A percentile compares a stretch with the other conserved stretches of the same genome.
These are phyloP conservation scores for Plagodis pulveraria DNA, from an alignment of 2,888 invertebrate species.

Conservation along the genomic window DNA sequence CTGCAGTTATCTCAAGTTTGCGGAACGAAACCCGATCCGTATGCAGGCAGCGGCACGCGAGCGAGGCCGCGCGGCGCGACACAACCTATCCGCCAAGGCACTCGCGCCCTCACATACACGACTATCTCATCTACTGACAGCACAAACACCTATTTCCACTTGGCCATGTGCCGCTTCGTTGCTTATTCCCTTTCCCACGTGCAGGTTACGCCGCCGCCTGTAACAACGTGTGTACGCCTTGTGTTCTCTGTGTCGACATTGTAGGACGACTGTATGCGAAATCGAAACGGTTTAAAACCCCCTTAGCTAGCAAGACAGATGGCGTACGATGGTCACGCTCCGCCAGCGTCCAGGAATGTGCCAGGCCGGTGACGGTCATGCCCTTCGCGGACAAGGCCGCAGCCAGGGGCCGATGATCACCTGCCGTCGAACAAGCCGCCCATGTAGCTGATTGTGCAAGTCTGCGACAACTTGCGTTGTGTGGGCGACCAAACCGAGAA, in stretches of 20 bases:
- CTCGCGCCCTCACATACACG: constrained; percentile 34
- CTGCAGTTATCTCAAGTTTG: constrained; percentile 78
- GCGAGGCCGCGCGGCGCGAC: constrained; percentile 60
- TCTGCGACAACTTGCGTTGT: constrained; percentile 57
- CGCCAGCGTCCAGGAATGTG: constrained; percentile 45
- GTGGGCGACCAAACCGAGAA: constrained; percentile 69
- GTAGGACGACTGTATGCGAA: too few species aligned
- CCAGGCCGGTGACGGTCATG: constrained; percentile 29
- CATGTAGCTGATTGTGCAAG: constrained; percentile 65
- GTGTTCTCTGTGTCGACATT: too few species aligned
- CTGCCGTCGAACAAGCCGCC: constrained; percentile 51
- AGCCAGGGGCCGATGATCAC: constrained; percentile 51
- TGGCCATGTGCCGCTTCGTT: constrained; percentile 36
- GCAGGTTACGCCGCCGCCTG: not conserved
- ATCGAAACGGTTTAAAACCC: too few species aligned
- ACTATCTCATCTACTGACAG: constrained; percentile 32
- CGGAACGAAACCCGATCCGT: constrained; percentile 81
- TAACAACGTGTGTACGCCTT: not conserved
- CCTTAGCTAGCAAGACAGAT: constrained; percentile 29
- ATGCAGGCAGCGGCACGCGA: constrained; percentile 69
- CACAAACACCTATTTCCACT: constrained; percentile 7
- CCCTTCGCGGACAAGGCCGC: constrained; percentile 57
- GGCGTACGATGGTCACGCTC: constrained; percentile 47
- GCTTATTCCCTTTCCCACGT: constrained; percentile 46
- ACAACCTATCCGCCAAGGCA: constrained; percentile 27